Evolutionary conservation across 2,888 invertebrate genomes (phyloP), one percentile per base, ranked within the genome.

Genomic region (Ypsolopha scabrella): DNA sequence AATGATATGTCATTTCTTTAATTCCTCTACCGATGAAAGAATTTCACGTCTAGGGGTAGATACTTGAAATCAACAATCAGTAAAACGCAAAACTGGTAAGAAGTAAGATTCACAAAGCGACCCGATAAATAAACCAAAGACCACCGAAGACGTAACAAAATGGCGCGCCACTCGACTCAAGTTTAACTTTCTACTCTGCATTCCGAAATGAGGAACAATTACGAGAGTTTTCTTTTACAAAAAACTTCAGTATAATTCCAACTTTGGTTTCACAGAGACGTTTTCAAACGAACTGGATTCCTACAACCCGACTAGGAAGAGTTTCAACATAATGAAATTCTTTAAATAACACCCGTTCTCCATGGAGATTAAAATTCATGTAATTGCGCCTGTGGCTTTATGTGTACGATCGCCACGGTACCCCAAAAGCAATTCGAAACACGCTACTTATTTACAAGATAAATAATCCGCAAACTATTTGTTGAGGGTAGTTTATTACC

Each of bases 301-400:
- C 74, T 54, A 64, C 69, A 65, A 63, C 60, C 10, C 63, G 62
- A 69, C 71, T 70, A 72, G 64, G 70, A 71, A 70, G 68, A 77
- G 73, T 73, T 77, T 75, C 66, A 67, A 71, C 70, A 70, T 81
- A 83, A 85, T 85, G 79, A 83, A 85, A 85, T 85, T 85, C 82
- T 76, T 80, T 64, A 80, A 78, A 81, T 77, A 79, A 74, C 73
- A 57, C 66, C 64, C 68, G 65, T 69, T 58, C 65, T 60, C 63
- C 58, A 67, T 72, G 68, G 60, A 68, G 68, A 76, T 79, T 80
- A 74, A 76, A 80, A 78, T 81, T 76, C 70, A 69, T 71, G 68
- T 79, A 74, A 79, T 75, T 75, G 69, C 68, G 66, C 63, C 61
- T 61, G 61, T 63, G 60, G 63, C 63, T 65, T 44, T 60, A 41